Percentiles rank a stretch among this genome's conserved stretches.
Conservation (phyloP, 1,140 invertebrate genomes). For the Bombus turneri region DNA sequence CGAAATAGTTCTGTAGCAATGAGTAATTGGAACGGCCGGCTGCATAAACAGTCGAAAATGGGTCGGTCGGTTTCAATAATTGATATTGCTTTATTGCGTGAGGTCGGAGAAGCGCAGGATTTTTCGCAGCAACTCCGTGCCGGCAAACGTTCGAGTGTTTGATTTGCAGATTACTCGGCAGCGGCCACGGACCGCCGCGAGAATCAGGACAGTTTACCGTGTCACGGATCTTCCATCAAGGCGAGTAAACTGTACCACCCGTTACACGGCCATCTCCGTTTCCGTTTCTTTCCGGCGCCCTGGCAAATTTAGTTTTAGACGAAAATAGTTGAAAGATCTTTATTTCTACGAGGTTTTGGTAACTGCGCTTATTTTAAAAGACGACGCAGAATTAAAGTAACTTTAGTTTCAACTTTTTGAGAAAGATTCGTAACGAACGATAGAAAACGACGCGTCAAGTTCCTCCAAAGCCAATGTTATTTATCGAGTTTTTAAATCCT, state of each 20-base stretch:
- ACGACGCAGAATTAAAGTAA: too few relatives aligned
- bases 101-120: not conserved
- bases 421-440: not conserved
- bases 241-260: constrained; percentile 20
- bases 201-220: constrained; percentile 49
- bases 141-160: constrained; percentile 24
- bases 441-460: too few relatives aligned
- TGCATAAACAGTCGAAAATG: constrained; percentile 22
- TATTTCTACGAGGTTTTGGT: not conserved
- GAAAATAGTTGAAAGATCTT: not conserved
- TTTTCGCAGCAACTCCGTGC: not conserved
- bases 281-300: too few relatives aligned
- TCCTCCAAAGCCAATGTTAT: too few relatives aligned
- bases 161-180: constrained; percentile 42
- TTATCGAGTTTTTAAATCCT: too few relatives aligned
- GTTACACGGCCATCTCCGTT: not conserved
- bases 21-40: not conserved
- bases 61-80: constrained; percentile 35
- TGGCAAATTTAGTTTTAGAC: not conserved
- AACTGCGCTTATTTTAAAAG: not conserved
- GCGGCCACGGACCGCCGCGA: constrained; percentile 26
- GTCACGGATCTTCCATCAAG: constrained; percentile 42
- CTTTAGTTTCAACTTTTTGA: not conserved
- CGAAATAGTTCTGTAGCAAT: not conserved
- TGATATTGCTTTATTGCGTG: constrained; percentile 46